These are phyloP conservation scores for Zosterops lateralis DNA, from an alignment of 2,113 vertebrate genomes.

Conservation along the genomic window DNA sequence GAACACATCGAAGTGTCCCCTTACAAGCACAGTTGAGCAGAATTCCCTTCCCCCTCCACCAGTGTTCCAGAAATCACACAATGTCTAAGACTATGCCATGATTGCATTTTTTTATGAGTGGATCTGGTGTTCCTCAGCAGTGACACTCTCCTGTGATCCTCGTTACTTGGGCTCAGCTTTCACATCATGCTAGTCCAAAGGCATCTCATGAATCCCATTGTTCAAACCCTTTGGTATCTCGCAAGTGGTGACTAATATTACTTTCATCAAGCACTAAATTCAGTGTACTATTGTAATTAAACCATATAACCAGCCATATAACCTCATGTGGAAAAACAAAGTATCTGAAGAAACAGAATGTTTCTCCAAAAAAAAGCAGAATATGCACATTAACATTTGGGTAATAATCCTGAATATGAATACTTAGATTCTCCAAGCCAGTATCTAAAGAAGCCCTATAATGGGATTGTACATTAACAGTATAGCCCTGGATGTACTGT, in stretches of 20 bases:
- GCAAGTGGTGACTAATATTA: neutral
- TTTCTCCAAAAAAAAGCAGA: neutral
- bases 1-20: neutral
- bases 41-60: neutral
- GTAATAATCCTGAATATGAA: neutral
- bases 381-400: neutral
- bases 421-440: neutral
- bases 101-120: neutral
- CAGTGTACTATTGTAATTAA: neutral
- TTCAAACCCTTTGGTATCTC: constrained; percentile 28
- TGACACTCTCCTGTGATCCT: neutral
- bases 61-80: neutral
- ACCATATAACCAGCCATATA: neutral
- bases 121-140: neutral
- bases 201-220: constrained; percentile 23
- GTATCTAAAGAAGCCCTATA: neutral
- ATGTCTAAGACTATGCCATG: neutral
- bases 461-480: neutral
- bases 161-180: constrained; percentile 4
- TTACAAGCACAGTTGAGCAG: neutral
- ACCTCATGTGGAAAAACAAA: neutral
- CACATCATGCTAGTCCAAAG: neutral
- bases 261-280: neutral
- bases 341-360: neutral
- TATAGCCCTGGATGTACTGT: neutral